Percentiles rank a stretch among this genome's conserved stretches.
phyloP scores from a whole-genome alignment of 2,113 vertebrate species.

The Stictonetta naevosa region DNA sequence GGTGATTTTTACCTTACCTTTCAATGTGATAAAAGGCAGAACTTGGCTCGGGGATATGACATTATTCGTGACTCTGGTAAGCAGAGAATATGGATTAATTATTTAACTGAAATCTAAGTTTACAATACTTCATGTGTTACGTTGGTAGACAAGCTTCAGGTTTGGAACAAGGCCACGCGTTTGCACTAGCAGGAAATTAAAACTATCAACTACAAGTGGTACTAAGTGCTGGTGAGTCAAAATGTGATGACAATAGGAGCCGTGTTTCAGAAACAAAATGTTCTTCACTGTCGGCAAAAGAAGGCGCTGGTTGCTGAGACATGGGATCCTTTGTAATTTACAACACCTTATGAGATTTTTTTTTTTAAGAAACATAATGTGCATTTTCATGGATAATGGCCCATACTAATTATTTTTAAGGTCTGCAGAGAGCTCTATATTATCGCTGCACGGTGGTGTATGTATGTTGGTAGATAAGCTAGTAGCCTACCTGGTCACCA shows the following conservation, averaged over 20 bases:
- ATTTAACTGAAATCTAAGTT: background rate
- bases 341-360: background rate
- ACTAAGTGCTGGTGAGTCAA: conserved; percentile 1
- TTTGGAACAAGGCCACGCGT: background rate
- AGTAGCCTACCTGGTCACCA: background rate
- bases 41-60: background rate
- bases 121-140: background rate
- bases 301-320: background rate
- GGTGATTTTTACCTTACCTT: background rate
- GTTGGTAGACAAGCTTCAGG: background rate
- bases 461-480: background rate
- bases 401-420: background rate
- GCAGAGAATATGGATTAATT: background rate
- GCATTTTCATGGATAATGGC: background rate
- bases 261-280: background rate
- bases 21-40: background rate
- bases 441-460: fast-evolving
- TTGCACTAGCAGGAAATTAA: conserved; percentile 7
- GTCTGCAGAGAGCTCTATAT: background rate
- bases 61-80: background rate
- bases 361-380: background rate
- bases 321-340: background rate
- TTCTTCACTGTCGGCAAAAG: background rate
- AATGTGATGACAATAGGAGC: conserved; percentile 33
- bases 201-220: background rate